Conservation (phyloP, 1,140 invertebrate genomes). For the Drosophila mayri region DNA sequence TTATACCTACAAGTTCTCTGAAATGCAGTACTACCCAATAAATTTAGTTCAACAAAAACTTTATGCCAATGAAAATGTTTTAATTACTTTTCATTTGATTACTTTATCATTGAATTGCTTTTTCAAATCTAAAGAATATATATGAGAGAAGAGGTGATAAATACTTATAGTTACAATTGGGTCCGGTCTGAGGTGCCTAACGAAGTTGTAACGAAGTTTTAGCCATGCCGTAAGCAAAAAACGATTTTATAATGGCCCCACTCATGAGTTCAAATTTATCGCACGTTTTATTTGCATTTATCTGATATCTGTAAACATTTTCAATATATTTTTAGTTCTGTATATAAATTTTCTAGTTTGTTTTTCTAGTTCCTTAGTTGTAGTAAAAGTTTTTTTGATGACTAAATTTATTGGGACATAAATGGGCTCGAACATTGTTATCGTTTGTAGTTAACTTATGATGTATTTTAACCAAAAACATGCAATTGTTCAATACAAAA, state of each 20-base stretch:
- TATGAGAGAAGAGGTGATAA: conserved; percentile 42
- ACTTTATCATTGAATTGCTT: conserved; percentile 78
- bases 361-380: conserved; percentile 60
- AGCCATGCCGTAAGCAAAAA: conserved; percentile 76
- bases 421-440: conserved; percentile 84
- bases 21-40: conserved; percentile 84
- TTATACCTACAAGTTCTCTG: conserved; percentile 74
- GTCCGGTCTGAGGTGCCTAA: conserved; percentile 75
- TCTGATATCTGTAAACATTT: conserved; percentile 34
- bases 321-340: conserved; percentile 38
- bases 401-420: conserved; percentile 85
- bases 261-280: conserved; percentile 66
- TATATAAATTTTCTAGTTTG: conserved; percentile 33
- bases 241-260: conserved; percentile 78
- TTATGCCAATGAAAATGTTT: conserved; percentile 82
- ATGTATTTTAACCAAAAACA: conserved; percentile 68
- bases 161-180: conserved; percentile 77
- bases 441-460: conserved; percentile 78
- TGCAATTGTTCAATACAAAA: conserved; percentile 59
- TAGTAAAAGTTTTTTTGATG: conserved; percentile 83
- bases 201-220: conserved; percentile 70
- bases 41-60: conserved; percentile 85
- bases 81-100: conserved; percentile 78
- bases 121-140: conserved; percentile 47
- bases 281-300: conserved; percentile 77